phyloP scores from a whole-genome alignment of 1,140 invertebrate species.

The Hylaeus anthracinus region DNA sequence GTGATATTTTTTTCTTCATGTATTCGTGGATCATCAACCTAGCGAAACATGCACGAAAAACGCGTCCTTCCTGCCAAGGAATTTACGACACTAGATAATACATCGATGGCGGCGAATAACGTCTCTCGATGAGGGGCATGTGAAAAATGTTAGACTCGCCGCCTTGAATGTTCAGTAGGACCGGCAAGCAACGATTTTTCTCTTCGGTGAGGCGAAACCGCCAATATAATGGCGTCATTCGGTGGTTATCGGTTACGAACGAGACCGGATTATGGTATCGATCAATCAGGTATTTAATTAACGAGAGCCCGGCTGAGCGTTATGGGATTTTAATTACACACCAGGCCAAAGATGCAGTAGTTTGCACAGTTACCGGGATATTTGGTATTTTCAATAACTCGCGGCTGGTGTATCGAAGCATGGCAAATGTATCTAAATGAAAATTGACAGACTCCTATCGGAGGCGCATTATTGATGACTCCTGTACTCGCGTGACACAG shows the following conservation, averaged over 20 bases:
- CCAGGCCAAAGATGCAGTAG: not conserved
- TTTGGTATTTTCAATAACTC: not conserved
- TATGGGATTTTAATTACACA: conserved; percentile 10
- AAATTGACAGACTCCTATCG: not conserved
- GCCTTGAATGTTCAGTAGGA: not conserved
- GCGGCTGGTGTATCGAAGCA: not conserved
- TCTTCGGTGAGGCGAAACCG: not conserved
- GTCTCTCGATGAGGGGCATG: not conserved
- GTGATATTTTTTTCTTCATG: too few relatives aligned
- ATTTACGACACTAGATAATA: conserved; percentile 57
- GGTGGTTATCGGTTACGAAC: not conserved
- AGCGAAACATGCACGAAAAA: too few relatives aligned
- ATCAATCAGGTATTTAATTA: conserved; percentile 4
- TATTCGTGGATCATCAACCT: too few relatives aligned
- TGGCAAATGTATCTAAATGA: not conserved
- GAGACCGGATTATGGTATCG: not conserved
- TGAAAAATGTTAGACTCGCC: not conserved
- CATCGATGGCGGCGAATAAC: conserved; percentile 24
- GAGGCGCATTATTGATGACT: conserved; percentile 6
- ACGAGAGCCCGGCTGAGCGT: not conserved
- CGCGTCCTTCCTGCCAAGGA: conserved; percentile 8
- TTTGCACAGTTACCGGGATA: not conserved
- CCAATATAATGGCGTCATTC: not conserved
- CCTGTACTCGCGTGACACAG: not conserved
- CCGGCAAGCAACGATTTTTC: not conserved